Base-by-base conservation (phyloP, 2,797 vertebrate genomes). In the Botia almorhae region DNA sequence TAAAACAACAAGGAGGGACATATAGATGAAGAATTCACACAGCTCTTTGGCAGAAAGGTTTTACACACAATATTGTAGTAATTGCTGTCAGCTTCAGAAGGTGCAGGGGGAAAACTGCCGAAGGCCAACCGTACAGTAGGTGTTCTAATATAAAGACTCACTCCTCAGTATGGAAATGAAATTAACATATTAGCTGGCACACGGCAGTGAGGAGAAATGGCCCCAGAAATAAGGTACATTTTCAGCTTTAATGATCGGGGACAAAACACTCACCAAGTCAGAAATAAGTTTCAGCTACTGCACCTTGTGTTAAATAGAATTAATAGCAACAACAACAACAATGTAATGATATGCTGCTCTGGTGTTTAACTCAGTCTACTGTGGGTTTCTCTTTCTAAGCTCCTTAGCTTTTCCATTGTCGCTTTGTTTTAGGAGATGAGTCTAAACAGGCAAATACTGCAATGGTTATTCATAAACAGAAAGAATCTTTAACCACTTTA, bases 391-490 rank as follows among this genome's bases (percentile, higher is more conserved):
- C 61, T 50, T 46, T 75, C 64, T 77, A 69, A 48, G 33, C 70
- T 70, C 67, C 75, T 68, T 8, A 82, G 56, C 64, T 56, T 23
- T 61, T 51, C n/a, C 26, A 60, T 50, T 39, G 61, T 48, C 29
- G 50, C 73, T 58, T 83, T 80, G 73, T 80, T 80, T 74, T 58
- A 36, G 65, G 29, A 86, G 64, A 84, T 60, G 68, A 81, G 21
- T 64, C 68, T 33, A 67, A 80, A 81, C 71, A 21, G 39, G 69
- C 8, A 63, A 74, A 68, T 61, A 29, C 29, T 1, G 73, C 64
- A 46, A 67, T 60, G 72, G 80, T 74, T 80, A 84, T 84, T 82
- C 77, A 81, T 75, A 78, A 77, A 79, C 80, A 78, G 78, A 65
- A 77, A 71, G 50, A 69, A 83, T 67, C n/a, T 81, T 69, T 55